Percentiles rank a stretch among this genome's conserved stretches.
Conservation (phyloP, 2,797 vertebrate species). For the Acanthopagrus latus region DNA sequence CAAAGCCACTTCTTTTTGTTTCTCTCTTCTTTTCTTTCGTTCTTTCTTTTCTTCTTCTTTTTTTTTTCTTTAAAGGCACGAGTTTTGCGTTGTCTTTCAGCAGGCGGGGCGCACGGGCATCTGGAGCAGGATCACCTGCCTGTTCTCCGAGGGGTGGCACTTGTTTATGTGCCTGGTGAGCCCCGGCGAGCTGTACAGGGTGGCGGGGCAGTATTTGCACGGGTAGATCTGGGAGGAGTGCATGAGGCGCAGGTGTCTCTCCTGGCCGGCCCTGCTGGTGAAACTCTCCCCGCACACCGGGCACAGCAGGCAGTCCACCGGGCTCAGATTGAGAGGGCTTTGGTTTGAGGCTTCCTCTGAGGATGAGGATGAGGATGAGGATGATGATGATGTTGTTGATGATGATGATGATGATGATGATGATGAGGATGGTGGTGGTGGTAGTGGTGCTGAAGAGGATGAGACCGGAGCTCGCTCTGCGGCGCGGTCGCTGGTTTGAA, state of each 20-base stretch:
- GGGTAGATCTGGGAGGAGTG: constrained; percentile 97
- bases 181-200: constrained; percentile 98
- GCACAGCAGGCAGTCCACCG: constrained; percentile 92
- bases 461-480: constrained; percentile 72
- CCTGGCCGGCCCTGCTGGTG: constrained; percentile 93
- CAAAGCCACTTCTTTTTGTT: constrained; percentile 42
- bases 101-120: constrained; percentile 98
- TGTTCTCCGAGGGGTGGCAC: constrained; percentile 98
- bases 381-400: not conserved
- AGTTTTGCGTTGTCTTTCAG: constrained; percentile 79
- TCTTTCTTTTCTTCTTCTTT: constrained; percentile 2
- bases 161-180: constrained; percentile 99
- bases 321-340: constrained; percentile 85
- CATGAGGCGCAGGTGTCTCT: constrained; percentile 96
- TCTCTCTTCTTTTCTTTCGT: constrained; percentile 17
- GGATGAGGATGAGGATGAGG: constrained; percentile 67
- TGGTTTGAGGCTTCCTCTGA: constrained; percentile 85
- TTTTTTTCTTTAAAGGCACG: constrained; percentile 78
- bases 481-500: constrained; percentile 75
- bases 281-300: constrained; percentile 96
- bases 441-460: constrained; percentile 31
- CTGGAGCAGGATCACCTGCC: constrained; percentile 98
- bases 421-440: constrained; percentile 60
- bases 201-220: constrained; percentile 98
- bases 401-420: constrained; percentile 53